These are phyloP conservation scores for Carpatolechia fugitivella DNA, from an alignment of 2,888 invertebrate species.

Conservation along the genomic window DNA sequence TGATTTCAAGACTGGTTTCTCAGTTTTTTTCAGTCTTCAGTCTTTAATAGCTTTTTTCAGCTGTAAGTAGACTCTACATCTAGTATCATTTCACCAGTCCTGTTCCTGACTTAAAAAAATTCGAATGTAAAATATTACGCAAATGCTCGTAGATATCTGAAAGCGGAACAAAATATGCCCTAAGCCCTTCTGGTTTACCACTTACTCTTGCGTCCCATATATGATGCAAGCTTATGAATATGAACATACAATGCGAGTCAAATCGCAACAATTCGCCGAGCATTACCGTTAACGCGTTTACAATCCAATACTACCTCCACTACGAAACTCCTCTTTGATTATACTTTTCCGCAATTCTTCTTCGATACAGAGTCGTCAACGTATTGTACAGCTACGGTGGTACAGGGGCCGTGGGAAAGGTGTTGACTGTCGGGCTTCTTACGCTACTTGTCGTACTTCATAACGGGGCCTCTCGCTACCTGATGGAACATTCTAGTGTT, in stretches of 20 bases:
- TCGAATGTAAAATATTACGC: no score
- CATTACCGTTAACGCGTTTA: slow-evolving; percentile 28
- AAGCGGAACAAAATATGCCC: no score
- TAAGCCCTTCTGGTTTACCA: no score
- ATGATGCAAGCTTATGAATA: slow-evolving; percentile 2
- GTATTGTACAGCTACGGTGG: slow-evolving; percentile 47
- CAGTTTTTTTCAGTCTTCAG: no score
- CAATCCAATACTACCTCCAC: slow-evolving; percentile 19
- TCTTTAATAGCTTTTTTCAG: no score
- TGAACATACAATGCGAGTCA: background rate
- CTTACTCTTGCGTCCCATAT: background rate
- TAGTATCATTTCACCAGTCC: no score
- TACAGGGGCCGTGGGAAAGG: slow-evolving; percentile 66
- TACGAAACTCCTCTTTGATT: slow-evolving; percentile 23
- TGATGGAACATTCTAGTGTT: slow-evolving; percentile 32
- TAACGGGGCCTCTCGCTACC: slow-evolving; percentile 48
- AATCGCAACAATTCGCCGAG: slow-evolving; percentile 17
- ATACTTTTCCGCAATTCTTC: slow-evolving; percentile 14
- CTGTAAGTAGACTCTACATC: no score
- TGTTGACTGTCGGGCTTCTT: slow-evolving; percentile 33
- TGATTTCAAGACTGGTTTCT: no score
- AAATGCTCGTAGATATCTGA: no score
- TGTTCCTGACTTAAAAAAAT: no score
- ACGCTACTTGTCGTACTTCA: slow-evolving; percentile 43
- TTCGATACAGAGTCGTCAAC: slow-evolving; percentile 40